phyloP scores from a whole-genome alignment of 2,797 vertebrate genomes.

The Okamejei kenojei region DNA sequence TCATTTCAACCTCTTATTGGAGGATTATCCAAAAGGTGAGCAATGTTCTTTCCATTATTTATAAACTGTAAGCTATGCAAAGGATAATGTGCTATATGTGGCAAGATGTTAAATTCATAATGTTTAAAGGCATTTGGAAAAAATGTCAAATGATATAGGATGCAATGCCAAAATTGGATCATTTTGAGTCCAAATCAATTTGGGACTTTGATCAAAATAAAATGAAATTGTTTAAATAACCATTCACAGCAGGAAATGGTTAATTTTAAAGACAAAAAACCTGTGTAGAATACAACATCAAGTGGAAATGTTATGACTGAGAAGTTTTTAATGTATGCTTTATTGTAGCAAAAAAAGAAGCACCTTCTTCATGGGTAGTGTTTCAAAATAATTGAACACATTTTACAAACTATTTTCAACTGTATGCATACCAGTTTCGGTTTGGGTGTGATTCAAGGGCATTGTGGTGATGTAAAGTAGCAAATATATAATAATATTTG shows the following conservation, averaged over 20 bases:
- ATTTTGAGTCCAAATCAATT: neutral
- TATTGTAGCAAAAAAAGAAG: neutral
- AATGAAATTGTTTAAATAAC: neutral
- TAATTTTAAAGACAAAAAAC: neutral
- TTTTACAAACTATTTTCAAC: neutral
- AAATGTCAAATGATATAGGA: neutral
- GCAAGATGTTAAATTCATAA: neutral
- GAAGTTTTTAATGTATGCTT: too few relatives aligned
- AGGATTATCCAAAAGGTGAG: conserved; percentile 98
- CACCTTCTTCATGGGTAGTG: neutral
- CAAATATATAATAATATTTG: neutral
- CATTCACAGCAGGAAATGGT: neutral
- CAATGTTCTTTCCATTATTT: conserved; percentile 11
- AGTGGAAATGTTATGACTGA: neutral
- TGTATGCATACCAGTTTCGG: neutral
- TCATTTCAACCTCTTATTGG: conserved; percentile 95
- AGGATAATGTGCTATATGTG: neutral
- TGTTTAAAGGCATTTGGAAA: neutral
- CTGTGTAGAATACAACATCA: neutral
- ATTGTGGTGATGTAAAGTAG: neutral
- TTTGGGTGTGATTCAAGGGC: neutral
- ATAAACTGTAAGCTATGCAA: neutral
- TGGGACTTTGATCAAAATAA: neutral
- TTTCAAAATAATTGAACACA: neutral
- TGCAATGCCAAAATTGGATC: neutral